Base-by-base conservation (phyloP, 2,797 vertebrate genomes). In the Argentina silus region DNA sequence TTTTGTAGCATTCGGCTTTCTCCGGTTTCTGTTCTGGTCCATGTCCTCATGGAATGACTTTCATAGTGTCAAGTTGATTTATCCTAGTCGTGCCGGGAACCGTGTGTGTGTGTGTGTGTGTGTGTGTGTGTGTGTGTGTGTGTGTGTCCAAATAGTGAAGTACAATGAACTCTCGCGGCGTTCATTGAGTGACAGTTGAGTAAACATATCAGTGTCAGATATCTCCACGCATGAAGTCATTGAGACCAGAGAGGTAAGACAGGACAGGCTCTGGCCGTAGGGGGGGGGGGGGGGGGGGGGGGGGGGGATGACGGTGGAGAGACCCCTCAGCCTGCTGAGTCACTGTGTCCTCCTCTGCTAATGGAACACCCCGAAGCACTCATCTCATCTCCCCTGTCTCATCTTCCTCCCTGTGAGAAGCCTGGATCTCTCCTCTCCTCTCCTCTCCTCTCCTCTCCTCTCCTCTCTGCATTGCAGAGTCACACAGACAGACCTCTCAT, bases 321-420 rank as follows among this genome's bases (percentile, higher is more conserved):
- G n/a, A n/a, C n/a, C 27, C 27, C 27, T 36, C 27, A 36, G 27
- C 27, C 21, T 53, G 65, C 47, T 67, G 47, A 67, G 66, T 68
- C 48, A 68, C 50, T 7, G 21, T 68, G 66, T 23, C 23, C 23
- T 36, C 48, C 23, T 42, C 14, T 27, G 66, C 23, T 7, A 53
- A 50, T 66, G 64, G 17, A 48, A 55, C n/a, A 50, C 17, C 17
- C 19, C 19, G 10, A 59, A 4, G 9, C 47, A 9, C 19, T 23
- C 45, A 2, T 64, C 12, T 17, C 23, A 9, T 10, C 3, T 17
- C 11, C 17, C 7, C 19, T 67, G 5, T 51, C 47, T 53, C 47
- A 48, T 12, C 27, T 36, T 36, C 27, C 27, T 36, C 27, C 4
- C 27, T 15, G 9, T n/a, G n/a, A n/a, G n/a, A n/a, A n/a, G n/a